A percentile compares a stretch with the other conserved stretches of the same genome.
phyloP scores from a whole-genome alignment of 2,797 vertebrate genomes.

The Dermochelys coriacea region DNA sequence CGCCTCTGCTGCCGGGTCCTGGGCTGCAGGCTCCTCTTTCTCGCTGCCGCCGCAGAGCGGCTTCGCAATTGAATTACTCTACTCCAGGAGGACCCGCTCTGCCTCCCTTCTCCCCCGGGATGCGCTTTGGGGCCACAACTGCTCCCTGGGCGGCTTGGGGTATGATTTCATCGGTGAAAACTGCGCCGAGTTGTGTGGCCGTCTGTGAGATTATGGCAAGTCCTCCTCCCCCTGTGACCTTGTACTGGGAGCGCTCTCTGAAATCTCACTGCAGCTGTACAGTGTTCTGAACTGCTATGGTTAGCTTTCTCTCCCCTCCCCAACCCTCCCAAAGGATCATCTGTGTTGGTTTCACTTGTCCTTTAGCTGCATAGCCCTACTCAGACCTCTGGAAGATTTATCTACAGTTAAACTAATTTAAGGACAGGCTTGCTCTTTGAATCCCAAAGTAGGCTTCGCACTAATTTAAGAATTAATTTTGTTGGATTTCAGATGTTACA shows the following conservation, averaged over 20 bases:
- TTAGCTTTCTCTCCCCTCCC: neutral
- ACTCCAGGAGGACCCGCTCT: neutral
- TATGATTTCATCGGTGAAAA: neutral
- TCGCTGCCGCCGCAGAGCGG: neutral
- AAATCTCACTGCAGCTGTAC: neutral
- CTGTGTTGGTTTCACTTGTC: too few species aligned
- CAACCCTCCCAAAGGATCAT: neutral
- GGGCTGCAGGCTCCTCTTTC: neutral
- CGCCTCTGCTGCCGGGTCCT: neutral
- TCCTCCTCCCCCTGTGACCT: slow-evolving; percentile 55
- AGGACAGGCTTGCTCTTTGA: neutral
- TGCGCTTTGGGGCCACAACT: neutral
- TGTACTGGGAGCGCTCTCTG: slow-evolving; percentile 19
- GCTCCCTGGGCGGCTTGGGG: neutral
- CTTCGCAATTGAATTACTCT: neutral
- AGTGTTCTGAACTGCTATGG: neutral
- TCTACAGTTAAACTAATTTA: neutral
- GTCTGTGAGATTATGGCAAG: slow-evolving; percentile 57
- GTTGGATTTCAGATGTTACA: neutral
- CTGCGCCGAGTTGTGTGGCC: neutral
- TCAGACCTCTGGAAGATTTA: neutral
- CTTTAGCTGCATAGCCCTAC: neutral
- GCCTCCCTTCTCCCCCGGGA: neutral
- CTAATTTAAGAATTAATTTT: neutral
- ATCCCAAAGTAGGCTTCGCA: accelerated